Percentiles rank a stretch among this genome's conserved stretches.
Conservation (phyloP, 2,888 invertebrate species). For the Deilephila elpenor region DNA sequence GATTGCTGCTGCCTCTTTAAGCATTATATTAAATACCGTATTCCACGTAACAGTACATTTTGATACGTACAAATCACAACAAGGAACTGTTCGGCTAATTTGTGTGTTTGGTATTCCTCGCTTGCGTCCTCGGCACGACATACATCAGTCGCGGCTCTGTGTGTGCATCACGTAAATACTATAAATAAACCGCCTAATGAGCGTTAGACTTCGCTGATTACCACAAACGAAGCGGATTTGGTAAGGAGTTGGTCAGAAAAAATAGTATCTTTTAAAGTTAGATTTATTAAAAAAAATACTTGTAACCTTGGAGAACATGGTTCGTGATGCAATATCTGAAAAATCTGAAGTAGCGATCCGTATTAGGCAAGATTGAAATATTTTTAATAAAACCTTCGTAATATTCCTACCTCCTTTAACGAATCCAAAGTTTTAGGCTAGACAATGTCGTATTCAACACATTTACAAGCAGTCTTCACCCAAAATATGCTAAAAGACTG, state of each 20-base stretch:
- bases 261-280: too few species aligned
- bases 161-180: conserved; percentile 64
- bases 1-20: background rate
- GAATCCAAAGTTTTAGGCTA: background rate
- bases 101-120: conserved; percentile 57
- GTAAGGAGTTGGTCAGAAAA: background rate
- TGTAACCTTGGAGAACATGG: too few species aligned
- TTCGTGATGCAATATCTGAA: too few species aligned
- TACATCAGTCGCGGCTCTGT: conserved; percentile 62
- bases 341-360: too few species aligned
- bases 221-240: conserved; percentile 12
- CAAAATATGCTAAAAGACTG: background rate
- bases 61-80: conserved; percentile 33
- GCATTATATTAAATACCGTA: background rate
- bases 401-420: background rate
- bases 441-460: background rate
- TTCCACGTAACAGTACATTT: conserved; percentile 8
- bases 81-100: conserved; percentile 38
- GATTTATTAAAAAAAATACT: too few species aligned
- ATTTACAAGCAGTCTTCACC: background rate
- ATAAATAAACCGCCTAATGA: conserved; percentile 68
- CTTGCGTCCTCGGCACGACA: conserved; percentile 55
- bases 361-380: too few species aligned
- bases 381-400: too few species aligned
- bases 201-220: conserved; percentile 33